phyloP scores from a whole-genome alignment of 2,888 invertebrate species.

The Torymus auratus region DNA sequence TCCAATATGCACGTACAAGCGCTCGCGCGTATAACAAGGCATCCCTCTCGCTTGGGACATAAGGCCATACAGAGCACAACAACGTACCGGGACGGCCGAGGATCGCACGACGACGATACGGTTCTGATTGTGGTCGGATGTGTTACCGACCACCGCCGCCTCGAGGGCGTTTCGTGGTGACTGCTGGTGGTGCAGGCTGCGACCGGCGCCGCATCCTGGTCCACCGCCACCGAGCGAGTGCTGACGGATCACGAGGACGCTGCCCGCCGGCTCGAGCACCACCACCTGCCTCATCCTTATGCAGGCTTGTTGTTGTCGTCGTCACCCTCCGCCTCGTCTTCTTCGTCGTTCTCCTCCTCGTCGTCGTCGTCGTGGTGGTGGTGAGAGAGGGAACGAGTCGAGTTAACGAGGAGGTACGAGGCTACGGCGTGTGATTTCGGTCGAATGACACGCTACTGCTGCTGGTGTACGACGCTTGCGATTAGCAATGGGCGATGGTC shows the following conservation, averaged over 20 bases:
- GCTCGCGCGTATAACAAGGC: neutral
- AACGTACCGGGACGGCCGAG: constrained; percentile 56
- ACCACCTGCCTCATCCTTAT: constrained; percentile 71
- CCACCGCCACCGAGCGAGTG: constrained; percentile 65
- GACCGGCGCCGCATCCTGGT: neutral
- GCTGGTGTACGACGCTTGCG: too few species aligned
- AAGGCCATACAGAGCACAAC: neutral
- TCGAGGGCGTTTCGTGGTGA: constrained; percentile 65
- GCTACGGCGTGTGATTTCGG: too few species aligned
- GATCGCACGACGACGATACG: constrained; percentile 75
- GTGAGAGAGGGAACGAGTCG: too few species aligned
- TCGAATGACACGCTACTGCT: too few species aligned
- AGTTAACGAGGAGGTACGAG: too few species aligned
- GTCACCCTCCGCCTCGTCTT: neutral
- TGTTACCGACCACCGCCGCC: constrained; percentile 50
- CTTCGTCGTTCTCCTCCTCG: constrained; percentile 41
- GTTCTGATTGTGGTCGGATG: constrained; percentile 75
- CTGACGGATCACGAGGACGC: constrained; percentile 74
- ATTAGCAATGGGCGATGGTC: too few species aligned
- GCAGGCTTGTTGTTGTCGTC: too few species aligned
- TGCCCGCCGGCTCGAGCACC: constrained; percentile 75
- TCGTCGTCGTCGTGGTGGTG: neutral
- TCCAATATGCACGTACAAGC: constrained; percentile 7
- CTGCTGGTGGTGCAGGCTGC: constrained; percentile 8
- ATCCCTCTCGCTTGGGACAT: neutral